Evolutionary conservation across 2,797 vertebrate species (phyloP).

Genomic region (Falco columbarius): DNA sequence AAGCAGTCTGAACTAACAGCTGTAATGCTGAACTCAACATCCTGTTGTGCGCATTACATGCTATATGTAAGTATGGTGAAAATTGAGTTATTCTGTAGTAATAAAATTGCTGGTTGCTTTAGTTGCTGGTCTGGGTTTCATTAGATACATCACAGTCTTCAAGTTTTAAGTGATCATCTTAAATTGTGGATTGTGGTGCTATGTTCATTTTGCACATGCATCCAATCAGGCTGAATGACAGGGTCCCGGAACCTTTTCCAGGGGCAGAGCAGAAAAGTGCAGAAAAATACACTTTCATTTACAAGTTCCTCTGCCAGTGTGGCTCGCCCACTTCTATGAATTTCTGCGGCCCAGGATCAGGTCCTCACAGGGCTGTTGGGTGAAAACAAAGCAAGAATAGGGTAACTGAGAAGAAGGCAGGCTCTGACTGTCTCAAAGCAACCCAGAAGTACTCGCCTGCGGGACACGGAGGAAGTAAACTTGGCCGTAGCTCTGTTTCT

Average conservation of each 20-base stretch:
- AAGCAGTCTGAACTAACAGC: not conserved
- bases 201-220: rapidly evolving
- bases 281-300: not conserved
- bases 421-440: not conserved
- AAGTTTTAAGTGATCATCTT: not conserved
- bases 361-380: not conserved
- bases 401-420: not conserved
- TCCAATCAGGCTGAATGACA: not conserved
- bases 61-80: not conserved
- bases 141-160: not conserved
- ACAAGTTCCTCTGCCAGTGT: not conserved
- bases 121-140: not conserved
- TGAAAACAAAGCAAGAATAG: not conserved
- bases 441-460: not conserved
- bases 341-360: not conserved
- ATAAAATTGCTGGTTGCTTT: not conserved
- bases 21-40: not conserved
- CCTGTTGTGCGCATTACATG: not conserved
- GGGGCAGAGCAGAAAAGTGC: not conserved
- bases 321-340: not conserved
- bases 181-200: not conserved
- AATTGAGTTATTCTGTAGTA: not conserved
- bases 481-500: not conserved
- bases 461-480: not conserved
- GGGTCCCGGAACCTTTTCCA: not conserved